Evolutionary conservation across 2,888 invertebrate genomes (phyloP).

Genomic region (Trachelus troglodyta): DNA sequence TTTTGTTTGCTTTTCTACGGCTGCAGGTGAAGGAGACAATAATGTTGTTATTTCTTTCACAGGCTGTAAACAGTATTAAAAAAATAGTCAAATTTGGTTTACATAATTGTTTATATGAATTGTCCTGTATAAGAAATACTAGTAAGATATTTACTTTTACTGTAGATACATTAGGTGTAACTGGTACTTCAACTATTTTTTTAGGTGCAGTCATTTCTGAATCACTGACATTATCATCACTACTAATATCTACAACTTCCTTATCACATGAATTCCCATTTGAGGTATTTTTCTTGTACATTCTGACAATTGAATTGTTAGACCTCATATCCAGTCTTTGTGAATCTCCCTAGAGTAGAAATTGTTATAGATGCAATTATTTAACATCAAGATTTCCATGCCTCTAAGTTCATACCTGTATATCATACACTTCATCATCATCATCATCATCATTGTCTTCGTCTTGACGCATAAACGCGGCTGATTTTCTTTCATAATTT

Average conservation of each 20-base stretch:
- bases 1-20: background rate
- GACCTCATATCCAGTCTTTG: conserved; percentile 56
- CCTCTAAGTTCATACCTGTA: conserved; percentile 54
- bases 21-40: background rate
- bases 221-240: conserved; percentile 71
- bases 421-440: conserved; percentile 59
- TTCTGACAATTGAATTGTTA: conserved; percentile 63
- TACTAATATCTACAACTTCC: conserved; percentile 84
- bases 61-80: background rate
- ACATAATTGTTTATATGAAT: background rate
- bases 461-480: conserved; percentile 71
- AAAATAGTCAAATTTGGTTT: background rate
- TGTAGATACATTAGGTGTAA: background rate
- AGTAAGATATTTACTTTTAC: background rate
- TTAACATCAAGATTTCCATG: background rate
- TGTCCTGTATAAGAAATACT: background rate
- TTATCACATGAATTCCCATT: conserved; percentile 71
- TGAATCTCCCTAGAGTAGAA: conserved; percentile 40
- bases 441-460: conserved; percentile 68
- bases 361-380: background rate
- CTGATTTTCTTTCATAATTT: conserved; percentile 48
- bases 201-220: conserved; percentile 26
- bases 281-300: conserved; percentile 66
- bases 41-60: background rate
- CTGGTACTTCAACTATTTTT: conserved; percentile 2